Evolutionary conservation across 2,797 vertebrate species (phyloP).

Genomic region (Dipus sagitta): DNA sequence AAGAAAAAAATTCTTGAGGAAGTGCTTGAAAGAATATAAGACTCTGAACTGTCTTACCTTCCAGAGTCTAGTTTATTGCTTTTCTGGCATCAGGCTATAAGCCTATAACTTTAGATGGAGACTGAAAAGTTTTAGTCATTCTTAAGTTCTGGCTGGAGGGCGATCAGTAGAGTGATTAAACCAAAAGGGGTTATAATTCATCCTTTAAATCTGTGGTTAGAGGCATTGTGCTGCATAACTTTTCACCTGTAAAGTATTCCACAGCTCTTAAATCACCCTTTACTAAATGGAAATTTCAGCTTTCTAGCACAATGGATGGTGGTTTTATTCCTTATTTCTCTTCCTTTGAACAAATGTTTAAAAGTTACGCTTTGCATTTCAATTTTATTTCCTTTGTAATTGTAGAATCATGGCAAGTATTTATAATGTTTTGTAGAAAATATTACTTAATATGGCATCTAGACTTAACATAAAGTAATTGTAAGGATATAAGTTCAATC

Average conservation of each 20-base stretch:
- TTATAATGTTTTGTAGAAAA: constrained; percentile 13
- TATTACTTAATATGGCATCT: constrained; percentile 34
- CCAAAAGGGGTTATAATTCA: constrained; percentile 73
- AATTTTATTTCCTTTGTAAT: constrained; percentile 65
- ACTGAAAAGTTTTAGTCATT: constrained; percentile 74
- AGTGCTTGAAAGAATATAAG: constrained; percentile 23
- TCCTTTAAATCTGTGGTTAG: constrained; percentile 63
- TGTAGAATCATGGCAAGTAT: background rate
- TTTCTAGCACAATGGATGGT: constrained; percentile 55
- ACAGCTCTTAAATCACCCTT: constrained; percentile 69
- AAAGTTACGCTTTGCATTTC: constrained; percentile 57
- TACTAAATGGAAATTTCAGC: constrained; percentile 54
- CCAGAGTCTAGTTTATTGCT: constrained; percentile 63
- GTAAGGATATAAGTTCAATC: constrained; percentile 6
- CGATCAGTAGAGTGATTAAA: constrained; percentile 69
- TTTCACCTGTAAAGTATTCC: constrained; percentile 70
- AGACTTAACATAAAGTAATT: constrained; percentile 36
- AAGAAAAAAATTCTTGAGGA: constrained; percentile 52
- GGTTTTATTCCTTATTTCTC: constrained; percentile 56
- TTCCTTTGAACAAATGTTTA: constrained; percentile 67
- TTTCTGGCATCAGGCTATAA: constrained; percentile 61
- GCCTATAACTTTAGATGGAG: constrained; percentile 71
- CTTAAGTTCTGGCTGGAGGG: constrained; percentile 71
- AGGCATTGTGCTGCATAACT: constrained; percentile 58
- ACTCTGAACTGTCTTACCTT: constrained; percentile 62